A percentile compares a stretch with the other conserved stretches of the same genome.
Conservation (phyloP, 2,797 vertebrate genomes). For the Neopelma chrysocephalum region DNA sequence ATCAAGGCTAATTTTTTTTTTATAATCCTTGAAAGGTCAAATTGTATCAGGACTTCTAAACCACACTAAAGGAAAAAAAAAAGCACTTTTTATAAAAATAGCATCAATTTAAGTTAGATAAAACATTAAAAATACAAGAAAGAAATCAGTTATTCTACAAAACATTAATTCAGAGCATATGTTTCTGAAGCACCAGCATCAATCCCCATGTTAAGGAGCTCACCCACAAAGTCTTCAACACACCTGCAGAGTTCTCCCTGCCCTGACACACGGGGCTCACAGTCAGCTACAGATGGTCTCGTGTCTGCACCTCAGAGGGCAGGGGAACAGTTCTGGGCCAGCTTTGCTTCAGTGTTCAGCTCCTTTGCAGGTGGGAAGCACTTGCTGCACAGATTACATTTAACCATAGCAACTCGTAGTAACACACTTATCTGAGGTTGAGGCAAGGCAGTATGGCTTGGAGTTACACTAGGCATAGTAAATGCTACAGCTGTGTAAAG, state of each 20-base stretch:
- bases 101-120: slow-evolving; percentile 69
- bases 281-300: neutral
- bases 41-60: slow-evolving; percentile 12
- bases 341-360: neutral
- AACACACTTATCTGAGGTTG: neutral
- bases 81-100: slow-evolving; percentile 76
- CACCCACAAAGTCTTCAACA: neutral
- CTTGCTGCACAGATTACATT: neutral
- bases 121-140: slow-evolving; percentile 71
- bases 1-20: slow-evolving; percentile 23
- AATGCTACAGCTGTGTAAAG: slow-evolving; percentile 34
- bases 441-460: slow-evolving; percentile 54
- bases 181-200: slow-evolving; percentile 67
- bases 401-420: neutral
- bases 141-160: slow-evolving; percentile 45
- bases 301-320: neutral
- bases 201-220: slow-evolving; percentile 35
- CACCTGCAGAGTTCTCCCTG: neutral
- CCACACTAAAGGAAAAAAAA: slow-evolving; percentile 12
- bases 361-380: neutral
- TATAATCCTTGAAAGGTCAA: slow-evolving; percentile 33
- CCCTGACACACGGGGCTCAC: neutral
- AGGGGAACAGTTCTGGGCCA: neutral
- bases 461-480: slow-evolving; percentile 6
- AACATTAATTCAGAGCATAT: slow-evolving; percentile 50